Evolutionary conservation across 2,888 invertebrate species (phyloP).

Genomic region (Sphaerophoria taeniata): DNA sequence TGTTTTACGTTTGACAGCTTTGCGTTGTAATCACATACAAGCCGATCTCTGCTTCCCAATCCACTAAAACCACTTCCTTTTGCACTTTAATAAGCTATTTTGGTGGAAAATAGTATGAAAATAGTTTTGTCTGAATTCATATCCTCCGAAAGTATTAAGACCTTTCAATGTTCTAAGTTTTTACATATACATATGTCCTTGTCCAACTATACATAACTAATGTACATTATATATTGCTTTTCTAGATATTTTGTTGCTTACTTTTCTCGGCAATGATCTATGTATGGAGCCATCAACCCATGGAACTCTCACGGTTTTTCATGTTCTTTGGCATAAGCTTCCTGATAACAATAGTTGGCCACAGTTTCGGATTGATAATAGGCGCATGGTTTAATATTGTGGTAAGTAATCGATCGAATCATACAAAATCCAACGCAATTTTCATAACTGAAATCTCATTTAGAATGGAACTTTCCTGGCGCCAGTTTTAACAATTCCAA

Average conservation of each 20-base stretch:
- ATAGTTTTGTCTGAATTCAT: too few species aligned
- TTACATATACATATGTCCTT: too few species aligned
- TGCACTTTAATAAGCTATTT: too few species aligned
- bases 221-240: slow-evolving; percentile 68
- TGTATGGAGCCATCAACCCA: slow-evolving; percentile 94
- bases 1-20: too few species aligned
- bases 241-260: slow-evolving; percentile 87
- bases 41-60: too few species aligned
- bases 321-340: slow-evolving; percentile 94
- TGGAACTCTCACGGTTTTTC: slow-evolving; percentile 89
- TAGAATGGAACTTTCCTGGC: slow-evolving; percentile 98
- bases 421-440: background rate
- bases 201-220: too few species aligned
- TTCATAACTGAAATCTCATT: slow-evolving; percentile 50
- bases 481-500: slow-evolving; percentile 94
- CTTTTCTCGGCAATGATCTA: slow-evolving; percentile 91
- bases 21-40: too few species aligned
- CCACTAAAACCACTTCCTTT: too few species aligned
- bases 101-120: too few species aligned
- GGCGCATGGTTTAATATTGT: slow-evolving; percentile 94
- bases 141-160: too few species aligned
- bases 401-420: slow-evolving; percentile 84
- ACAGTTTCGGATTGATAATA: slow-evolving; percentile 95
- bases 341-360: slow-evolving; percentile 93
- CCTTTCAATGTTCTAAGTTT: too few species aligned